Base-by-base conservation (phyloP, 2,888 invertebrate species). In the Drosophila subquinaria region DNA sequence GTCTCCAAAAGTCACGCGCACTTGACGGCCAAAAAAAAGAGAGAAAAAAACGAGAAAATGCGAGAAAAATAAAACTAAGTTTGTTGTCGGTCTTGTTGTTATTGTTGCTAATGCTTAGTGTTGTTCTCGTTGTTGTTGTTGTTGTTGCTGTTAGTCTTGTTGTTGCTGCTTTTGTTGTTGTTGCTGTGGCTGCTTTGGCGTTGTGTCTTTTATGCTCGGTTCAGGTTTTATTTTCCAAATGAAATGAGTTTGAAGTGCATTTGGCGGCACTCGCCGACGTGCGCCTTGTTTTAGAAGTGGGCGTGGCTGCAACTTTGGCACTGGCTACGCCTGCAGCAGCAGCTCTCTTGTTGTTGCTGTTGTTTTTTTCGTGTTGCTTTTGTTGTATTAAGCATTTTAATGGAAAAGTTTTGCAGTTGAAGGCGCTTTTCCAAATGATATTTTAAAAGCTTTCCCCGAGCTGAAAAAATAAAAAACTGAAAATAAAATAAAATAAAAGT, bases 1-100 rank as follows among this genome's bases (percentile, higher is more conserved):
- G 90, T 77, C 89, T 74, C 81, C 90, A 85, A 89, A 90, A 88
- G 90, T 90, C 90, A 90, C 90, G 90, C 90, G 84, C 84, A 90
- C 84, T 90, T 84, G 84, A 84, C 84, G 87, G 86, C 68, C 82
- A 71, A 64, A 62, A 66, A 52, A 55, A 69, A 62, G 15, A 56
- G 40, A 48, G 55, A 68, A 65, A 10, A 55, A 11, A 43, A 36
- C 2, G n/a, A n/a, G 38, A 33, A 69, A 65, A 60, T 38, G 38
- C 23, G 38, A 51, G 36, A 56, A 42, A 57, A 59, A 66, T 50
- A 73, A 66, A 72, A 59, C 71, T 82, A 71, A 76, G 71, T 86
- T 83, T 82, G 81, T 65, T 64, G 81, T 72, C 69, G 50, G 45
- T 23, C 55, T 68, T 73, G 71, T 81, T 89, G 72, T 71, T 81